These are phyloP conservation scores for Oscheius onirici DNA, from an alignment of 2,888 invertebrate genomes.

Conservation along the genomic window DNA sequence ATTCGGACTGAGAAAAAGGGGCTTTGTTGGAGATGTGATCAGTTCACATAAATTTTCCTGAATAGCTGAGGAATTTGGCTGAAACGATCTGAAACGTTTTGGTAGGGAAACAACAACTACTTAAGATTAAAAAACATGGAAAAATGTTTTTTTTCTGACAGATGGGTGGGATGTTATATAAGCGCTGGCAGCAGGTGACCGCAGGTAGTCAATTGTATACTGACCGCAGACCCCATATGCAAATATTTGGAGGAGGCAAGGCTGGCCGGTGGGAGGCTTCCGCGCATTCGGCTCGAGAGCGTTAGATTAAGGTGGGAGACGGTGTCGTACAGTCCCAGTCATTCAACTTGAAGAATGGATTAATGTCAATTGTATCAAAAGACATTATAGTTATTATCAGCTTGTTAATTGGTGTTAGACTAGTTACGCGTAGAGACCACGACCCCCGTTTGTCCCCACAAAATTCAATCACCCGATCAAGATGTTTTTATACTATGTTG, in stretches of 20 bases:
- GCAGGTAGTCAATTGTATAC: conserved; percentile 33
- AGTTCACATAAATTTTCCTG: no score
- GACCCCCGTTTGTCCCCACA: neutral
- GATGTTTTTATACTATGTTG: neutral
- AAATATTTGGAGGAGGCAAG: conserved; percentile 34
- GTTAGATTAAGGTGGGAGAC: conserved; percentile 29
- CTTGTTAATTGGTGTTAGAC: no score
- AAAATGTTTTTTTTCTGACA: conserved; percentile 7
- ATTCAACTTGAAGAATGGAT: conserved; percentile 4
- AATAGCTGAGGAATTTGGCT: no score
- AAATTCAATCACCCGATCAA: conserved; percentile 23
- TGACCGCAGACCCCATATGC: conserved; percentile 34
- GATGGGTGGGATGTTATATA: conserved; percentile 29
- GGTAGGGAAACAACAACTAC: no score
- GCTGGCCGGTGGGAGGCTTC: conserved; percentile 33
- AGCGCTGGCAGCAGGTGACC: conserved; percentile 34
- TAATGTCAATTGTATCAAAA: neutral
- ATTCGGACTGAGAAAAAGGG: conserved; percentile 1
- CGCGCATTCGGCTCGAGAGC: conserved; percentile 32
- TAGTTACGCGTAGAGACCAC: conserved; percentile 23
- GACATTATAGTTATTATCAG: no score
- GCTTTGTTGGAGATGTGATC: neutral
- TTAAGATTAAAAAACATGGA: neutral
- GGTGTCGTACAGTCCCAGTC: conserved; percentile 26
- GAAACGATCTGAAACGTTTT: no score